Percentiles rank a stretch among this genome's conserved stretches.
phyloP scores from a whole-genome alignment of 2,888 invertebrate genomes.

The Dermolepida albohirtum region DNA sequence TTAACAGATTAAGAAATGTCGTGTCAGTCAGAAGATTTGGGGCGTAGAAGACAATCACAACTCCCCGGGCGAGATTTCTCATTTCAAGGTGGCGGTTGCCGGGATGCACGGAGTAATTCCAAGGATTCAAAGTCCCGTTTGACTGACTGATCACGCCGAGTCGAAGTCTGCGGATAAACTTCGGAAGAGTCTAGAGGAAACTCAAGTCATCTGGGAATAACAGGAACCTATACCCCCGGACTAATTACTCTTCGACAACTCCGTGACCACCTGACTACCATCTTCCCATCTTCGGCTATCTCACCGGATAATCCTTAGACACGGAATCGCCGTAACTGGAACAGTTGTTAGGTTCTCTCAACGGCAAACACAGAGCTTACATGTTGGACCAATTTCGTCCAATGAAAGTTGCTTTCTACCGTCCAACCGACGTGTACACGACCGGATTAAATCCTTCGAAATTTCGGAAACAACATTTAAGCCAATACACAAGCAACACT shows the following conservation, averaged over 20 bases:
- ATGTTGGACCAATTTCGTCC: constrained; percentile 20
- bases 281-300: neutral
- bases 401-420: constrained; percentile 17
- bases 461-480: constrained; percentile 52
- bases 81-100: constrained; percentile 23
- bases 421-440: constrained; percentile 8
- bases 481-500: constrained; percentile 58
- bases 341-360: neutral
- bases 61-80: constrained; percentile 26
- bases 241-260: constrained; percentile 44
- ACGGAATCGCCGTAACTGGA: constrained; percentile 3
- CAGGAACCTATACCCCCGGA: constrained; percentile 27
- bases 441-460: constrained; percentile 39
- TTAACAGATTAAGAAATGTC: constrained; percentile 8
- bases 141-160: constrained; percentile 24
- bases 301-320: constrained; percentile 30
- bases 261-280: constrained; percentile 39
- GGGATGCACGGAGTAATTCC: constrained; percentile 16
- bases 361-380: constrained; percentile 21
- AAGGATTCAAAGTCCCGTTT: constrained; percentile 17
- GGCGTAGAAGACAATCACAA: constrained; percentile 15
- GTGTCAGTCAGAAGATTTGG: neutral
- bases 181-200: constrained; percentile 19
- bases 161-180: constrained; percentile 12
- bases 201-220: constrained; percentile 25